These are phyloP conservation scores for Holcopasites calliopsidis DNA, from an alignment of 1,140 invertebrate species.

Conservation along the genomic window DNA sequence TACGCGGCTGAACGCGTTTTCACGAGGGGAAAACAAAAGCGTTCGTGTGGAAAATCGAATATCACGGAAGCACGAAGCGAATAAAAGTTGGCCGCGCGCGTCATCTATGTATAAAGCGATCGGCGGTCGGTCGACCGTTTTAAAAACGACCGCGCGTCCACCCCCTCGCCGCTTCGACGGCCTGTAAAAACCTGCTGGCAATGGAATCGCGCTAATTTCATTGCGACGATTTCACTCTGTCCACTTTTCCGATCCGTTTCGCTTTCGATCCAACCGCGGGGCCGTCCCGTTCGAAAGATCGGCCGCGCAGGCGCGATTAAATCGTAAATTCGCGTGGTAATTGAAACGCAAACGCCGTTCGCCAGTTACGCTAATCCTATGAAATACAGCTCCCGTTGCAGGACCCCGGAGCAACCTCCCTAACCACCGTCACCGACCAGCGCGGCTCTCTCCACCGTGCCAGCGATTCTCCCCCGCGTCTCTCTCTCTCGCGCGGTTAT, in stretches of 20 bases:
- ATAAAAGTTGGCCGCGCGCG: conserved; percentile 42
- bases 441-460: background rate
- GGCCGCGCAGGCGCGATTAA: conserved; percentile 55
- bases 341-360: conserved; percentile 70
- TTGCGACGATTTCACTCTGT: conserved; percentile 51
- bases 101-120: too few species aligned
- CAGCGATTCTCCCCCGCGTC: background rate
- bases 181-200: conserved; percentile 24
- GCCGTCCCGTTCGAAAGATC: conserved; percentile 20
- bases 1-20: background rate
- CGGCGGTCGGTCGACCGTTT: background rate
- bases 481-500: conserved; percentile 36
- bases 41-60: conserved; percentile 23
- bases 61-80: conserved; percentile 17
- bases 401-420: conserved; percentile 13
- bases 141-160: conserved; percentile 16
- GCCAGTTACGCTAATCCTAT: conserved; percentile 66
- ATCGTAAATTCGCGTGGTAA: conserved; percentile 62
- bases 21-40: background rate
- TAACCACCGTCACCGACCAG: conserved; percentile 22
- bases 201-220: conserved; percentile 53
- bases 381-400: conserved; percentile 59
- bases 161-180: background rate
- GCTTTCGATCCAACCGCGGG: background rate
- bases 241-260: conserved; percentile 60